Evolutionary conservation across 2,888 invertebrate genomes (phyloP).

Genomic region (Zaprionus lineosus): DNA sequence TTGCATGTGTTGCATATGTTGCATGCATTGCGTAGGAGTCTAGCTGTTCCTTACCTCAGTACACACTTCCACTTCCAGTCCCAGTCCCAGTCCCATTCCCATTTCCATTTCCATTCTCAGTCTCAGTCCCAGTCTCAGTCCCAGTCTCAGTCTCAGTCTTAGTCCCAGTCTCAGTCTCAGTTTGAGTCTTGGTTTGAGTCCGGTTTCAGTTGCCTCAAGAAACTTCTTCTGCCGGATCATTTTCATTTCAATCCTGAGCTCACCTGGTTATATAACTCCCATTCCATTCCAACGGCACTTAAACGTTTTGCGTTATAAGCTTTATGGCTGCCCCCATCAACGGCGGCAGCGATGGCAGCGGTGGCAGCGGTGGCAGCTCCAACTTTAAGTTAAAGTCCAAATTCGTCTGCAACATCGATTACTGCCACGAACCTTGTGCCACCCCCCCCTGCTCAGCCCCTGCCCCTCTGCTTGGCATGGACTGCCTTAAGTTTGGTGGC

Average conservation of each 20-base stretch:
- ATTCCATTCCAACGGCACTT: slow-evolving; percentile 47
- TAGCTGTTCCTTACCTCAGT: too few relatives aligned
- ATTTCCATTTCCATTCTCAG: too few relatives aligned
- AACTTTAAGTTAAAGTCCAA: slow-evolving; percentile 11
- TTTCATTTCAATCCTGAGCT: slow-evolving; percentile 30
- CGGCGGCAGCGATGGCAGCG: slow-evolving; percentile 30
- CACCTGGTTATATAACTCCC: slow-evolving; percentile 53
- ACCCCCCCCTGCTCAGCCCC: slow-evolving; percentile 1
- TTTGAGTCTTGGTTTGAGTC: too few relatives aligned
- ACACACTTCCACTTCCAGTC: too few relatives aligned
- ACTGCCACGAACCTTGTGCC: slow-evolving; percentile 4
- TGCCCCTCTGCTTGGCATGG: too few relatives aligned
- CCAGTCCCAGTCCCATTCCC: too few relatives aligned
- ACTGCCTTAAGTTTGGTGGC: slow-evolving; percentile 7
- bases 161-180: too few relatives aligned
- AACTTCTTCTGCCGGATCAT: slow-evolving; percentile 32
- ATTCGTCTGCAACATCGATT: neutral
- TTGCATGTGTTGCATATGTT: slow-evolving; percentile 6
- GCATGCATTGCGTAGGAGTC: slow-evolving; percentile 1
- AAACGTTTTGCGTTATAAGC: slow-evolving; percentile 53
- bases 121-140: too few relatives aligned
- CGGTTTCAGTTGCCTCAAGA: slow-evolving; percentile 19
- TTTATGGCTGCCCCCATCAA: slow-evolving; percentile 62
- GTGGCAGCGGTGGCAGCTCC: neutral
- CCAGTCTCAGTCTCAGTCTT: neutral